Percentiles rank a stretch among this genome's conserved stretches.
phyloP scores from a whole-genome alignment of 2,888 invertebrate species.

The Buathra laborator region DNA sequence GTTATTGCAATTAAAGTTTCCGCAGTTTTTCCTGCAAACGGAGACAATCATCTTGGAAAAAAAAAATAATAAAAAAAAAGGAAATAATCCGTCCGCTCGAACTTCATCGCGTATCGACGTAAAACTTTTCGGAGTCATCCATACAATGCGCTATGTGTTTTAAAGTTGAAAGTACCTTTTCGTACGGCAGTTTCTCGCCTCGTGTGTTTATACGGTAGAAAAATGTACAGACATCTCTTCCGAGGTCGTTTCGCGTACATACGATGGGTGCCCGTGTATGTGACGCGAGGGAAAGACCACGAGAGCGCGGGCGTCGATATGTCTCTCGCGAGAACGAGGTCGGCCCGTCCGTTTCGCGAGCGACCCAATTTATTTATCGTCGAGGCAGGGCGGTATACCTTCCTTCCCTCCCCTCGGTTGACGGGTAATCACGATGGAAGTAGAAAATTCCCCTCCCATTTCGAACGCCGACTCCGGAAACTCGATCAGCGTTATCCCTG shows the following conservation, averaged over 20 bases:
- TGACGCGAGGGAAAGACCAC: slow-evolving; percentile 51
- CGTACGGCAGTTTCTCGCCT: slow-evolving; percentile 2
- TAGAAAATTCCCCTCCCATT: background rate
- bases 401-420: slow-evolving; percentile 5
- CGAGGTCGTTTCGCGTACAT: slow-evolving; percentile 38
- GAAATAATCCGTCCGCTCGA: background rate
- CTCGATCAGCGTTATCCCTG: slow-evolving; percentile 10
- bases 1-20: background rate
- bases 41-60: background rate
- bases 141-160: background rate
- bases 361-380: slow-evolving; percentile 68
- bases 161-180: slow-evolving; percentile 23
- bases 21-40: background rate
- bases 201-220: slow-evolving; percentile 3
- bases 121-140: background rate
- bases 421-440: slow-evolving; percentile 32
- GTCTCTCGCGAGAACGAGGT: slow-evolving; percentile 66
- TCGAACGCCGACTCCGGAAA: background rate
- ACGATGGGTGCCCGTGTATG: slow-evolving; percentile 2
- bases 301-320: slow-evolving; percentile 58
- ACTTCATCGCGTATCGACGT: background rate
- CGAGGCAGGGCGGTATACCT: background rate
- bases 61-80: background rate
- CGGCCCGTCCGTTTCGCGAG: slow-evolving; percentile 63
- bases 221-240: slow-evolving; percentile 32